Conservation (phyloP, 2,797 vertebrate genomes). For the Fratercula arctica region DNA sequence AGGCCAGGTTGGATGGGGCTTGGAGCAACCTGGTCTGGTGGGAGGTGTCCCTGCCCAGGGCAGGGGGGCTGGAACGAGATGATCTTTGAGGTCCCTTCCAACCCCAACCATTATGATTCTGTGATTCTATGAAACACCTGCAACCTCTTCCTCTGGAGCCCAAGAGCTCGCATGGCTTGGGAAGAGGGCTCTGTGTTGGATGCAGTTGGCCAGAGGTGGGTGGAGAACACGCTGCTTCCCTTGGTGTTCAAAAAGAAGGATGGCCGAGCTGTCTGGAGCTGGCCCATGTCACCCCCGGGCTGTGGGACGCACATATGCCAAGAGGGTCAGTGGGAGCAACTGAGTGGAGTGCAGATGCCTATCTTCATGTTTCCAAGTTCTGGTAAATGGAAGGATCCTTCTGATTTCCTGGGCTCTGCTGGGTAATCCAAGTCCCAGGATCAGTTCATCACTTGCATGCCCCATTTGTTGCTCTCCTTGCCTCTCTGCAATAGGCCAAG, state of each 20-base stretch:
- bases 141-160: neutral
- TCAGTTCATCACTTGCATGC: too few species aligned
- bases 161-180: neutral
- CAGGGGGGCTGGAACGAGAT: too few species aligned
- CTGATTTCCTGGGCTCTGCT: neutral
- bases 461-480: neutral
- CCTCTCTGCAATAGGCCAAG: neutral
- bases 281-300: neutral
- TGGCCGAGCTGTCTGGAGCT: neutral
- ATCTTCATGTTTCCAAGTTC: neutral
- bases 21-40: too few species aligned
- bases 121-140: neutral
- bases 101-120: too few species aligned
- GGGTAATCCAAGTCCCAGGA: neutral
- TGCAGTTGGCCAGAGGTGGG: neutral
- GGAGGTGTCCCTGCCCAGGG: too few species aligned
- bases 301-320: neutral
- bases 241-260: neutral
- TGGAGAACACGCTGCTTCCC: neutral
- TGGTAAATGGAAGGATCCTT: neutral
- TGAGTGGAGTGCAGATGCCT: neutral
- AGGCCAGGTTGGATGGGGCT: too few species aligned
- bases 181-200: neutral
- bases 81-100: too few species aligned
- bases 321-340: rapidly evolving